Base-by-base conservation (phyloP, 35 echinoderm and acorn worm genomes). In the Heliocidaris erythrogramma region DNA sequence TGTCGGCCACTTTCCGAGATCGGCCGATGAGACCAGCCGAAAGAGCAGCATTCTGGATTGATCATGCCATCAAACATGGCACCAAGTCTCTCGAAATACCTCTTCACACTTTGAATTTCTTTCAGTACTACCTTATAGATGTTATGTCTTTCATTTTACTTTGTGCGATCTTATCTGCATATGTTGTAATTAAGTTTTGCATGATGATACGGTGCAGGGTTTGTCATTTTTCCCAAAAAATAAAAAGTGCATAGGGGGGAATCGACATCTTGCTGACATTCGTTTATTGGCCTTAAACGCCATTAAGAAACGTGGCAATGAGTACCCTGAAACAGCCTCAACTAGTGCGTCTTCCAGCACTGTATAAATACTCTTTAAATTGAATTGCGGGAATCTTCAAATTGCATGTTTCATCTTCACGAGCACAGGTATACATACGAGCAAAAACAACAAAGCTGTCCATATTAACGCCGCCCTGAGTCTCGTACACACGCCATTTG, bases 1-100 rank as follows among this genome's bases (percentile, higher is more conserved):
- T 95, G 11, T 90, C 85, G 5, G 60, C 47, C 18, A 88, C 85
- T 48, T 96, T 93, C 48, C 59, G 92, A n/a, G 71, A 96, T 89
- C 88, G 85, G 21, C 92, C 92, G 31, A 94, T 94, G 93, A 94
- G 27, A 30, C 95, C 95, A 35, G 27, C 60, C 13, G 92, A 96
- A 13, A 50, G 93, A n/a, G 95, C 95, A 18, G 78, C 93, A 52
- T 96, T 92, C 60, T 96, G 95, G 95, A 88, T 96, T 35, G 95
- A 96, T 47, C 93, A 96, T 84, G 95, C 94, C 14, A 87, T 89
- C 24, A 96, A 96, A 88, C 84, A 65, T 94, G 92, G 92, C 31
- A 88, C 59, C 0, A 48, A 86, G 6, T 30, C 94, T 47, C 14
- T 92, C 21, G 31, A 93, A 14, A 49, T 90, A 88, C 32, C 60